Conservation (phyloP, 2,113 vertebrate species). For the Leuciscus idus region DNA sequence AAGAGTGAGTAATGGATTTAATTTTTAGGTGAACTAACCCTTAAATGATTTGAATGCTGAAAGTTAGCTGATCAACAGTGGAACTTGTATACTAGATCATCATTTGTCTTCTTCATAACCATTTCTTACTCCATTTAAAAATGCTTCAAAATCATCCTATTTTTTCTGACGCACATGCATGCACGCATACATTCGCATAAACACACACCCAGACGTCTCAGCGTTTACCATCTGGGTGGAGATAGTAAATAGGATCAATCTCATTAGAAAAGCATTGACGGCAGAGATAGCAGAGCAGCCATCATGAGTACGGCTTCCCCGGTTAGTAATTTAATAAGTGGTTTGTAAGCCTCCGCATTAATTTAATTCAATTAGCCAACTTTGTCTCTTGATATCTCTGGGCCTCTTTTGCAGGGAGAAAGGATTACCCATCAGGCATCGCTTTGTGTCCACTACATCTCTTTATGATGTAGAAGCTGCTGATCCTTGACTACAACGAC, state of each 20-base stretch:
- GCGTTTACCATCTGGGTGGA: conserved; percentile 41
- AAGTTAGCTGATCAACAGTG: neutral
- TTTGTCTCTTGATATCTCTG: conserved; percentile 48
- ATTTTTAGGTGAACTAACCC: no score
- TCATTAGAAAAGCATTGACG: conserved; percentile 56
- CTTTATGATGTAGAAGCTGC: neutral
- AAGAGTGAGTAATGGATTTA: no score
- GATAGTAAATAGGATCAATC: conserved; percentile 45
- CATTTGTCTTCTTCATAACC: conserved; percentile 1
- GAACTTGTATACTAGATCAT: neutral
- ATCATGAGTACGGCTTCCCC: conserved; percentile 1
- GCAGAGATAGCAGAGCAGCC: conserved; percentile 28
- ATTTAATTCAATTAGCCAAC: conserved; percentile 53
- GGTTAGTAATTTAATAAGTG: conserved; percentile 56
- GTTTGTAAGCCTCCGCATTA: conserved; percentile 53
- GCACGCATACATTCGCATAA: neutral
- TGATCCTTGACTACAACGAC: neutral
- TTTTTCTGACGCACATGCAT: neutral
- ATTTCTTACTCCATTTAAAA: neutral
- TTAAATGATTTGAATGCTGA: neutral
- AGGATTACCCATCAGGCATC: conserved; percentile 25
- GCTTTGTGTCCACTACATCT: neutral
- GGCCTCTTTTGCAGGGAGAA: conserved; percentile 16
- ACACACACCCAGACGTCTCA: conserved; percentile 4
- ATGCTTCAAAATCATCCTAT: neutral